These are phyloP conservation scores for Chloropsis cyanopogon DNA, from an alignment of 2,113 vertebrate genomes.

Conservation along the genomic window DNA sequence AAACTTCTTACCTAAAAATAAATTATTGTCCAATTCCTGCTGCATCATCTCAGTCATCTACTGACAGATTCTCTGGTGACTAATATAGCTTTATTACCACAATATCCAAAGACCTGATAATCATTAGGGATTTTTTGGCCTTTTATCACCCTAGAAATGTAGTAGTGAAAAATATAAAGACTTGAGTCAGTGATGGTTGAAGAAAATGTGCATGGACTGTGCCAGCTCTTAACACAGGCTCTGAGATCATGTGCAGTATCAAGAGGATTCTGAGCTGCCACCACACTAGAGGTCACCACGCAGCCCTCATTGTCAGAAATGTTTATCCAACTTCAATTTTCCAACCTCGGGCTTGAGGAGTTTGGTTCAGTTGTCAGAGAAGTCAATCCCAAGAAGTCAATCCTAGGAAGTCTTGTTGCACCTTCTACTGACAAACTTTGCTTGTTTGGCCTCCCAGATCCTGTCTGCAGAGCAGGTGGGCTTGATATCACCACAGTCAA, in stretches of 20 bases:
- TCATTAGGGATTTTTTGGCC: background rate
- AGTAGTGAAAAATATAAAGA: background rate
- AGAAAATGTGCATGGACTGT: background rate
- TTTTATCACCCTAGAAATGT: background rate
- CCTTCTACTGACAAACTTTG: background rate
- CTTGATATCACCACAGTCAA: background rate
- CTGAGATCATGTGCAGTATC: background rate
- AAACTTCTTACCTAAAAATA: background rate
- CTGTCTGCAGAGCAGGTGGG: background rate
- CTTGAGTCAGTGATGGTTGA: background rate
- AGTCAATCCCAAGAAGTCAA: background rate
- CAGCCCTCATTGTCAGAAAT: background rate
- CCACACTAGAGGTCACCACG: background rate
- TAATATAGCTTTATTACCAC: background rate
- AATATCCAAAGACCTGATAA: background rate
- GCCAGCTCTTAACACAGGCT: background rate
- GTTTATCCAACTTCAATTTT: background rate
- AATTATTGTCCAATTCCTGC: background rate
- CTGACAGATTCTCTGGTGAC: background rate
- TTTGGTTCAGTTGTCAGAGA: background rate
- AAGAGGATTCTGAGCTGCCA: background rate
- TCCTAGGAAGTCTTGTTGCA: background rate
- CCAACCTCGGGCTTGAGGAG: background rate
- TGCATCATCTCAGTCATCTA: background rate
- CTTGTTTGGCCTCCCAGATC: background rate